Percentiles rank a stretch among this genome's conserved stretches.
phyloP scores from a whole-genome alignment of 2,797 vertebrate genomes.

The Lepilemur ruficaudatus region DNA sequence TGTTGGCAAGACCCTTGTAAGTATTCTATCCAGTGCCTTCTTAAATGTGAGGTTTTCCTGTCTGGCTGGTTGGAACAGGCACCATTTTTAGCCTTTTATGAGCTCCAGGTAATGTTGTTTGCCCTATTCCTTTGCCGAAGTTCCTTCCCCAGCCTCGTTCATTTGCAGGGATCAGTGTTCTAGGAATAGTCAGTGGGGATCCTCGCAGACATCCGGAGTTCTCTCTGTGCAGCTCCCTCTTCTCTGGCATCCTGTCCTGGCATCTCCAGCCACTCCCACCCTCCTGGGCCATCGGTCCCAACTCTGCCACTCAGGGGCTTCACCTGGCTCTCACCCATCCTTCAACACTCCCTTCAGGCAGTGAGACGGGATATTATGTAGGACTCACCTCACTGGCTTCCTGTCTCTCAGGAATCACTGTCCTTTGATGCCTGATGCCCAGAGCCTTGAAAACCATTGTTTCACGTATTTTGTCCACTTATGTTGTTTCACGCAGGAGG shows the following conservation, averaged over 20 bases:
- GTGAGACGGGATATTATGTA: not conserved
- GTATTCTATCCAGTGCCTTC: not conserved
- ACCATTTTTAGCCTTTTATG: not conserved
- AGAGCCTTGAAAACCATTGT: not conserved
- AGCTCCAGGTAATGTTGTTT: not conserved
- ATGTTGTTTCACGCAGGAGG: not conserved
- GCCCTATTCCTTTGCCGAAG: fast-evolving
- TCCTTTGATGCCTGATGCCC: not conserved
- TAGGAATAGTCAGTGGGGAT: not conserved
- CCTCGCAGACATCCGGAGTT: no score
- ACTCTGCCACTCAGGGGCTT: not conserved
- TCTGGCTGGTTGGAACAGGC: not conserved
- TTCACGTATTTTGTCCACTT: not conserved
- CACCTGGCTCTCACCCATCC: no score
- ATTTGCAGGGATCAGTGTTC: not conserved
- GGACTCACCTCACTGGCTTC: not conserved
- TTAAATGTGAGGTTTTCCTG: not conserved
- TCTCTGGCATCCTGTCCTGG: not conserved
- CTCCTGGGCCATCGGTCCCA: not conserved
- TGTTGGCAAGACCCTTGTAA: not conserved
- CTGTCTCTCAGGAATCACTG: not conserved
- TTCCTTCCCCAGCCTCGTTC: not conserved
- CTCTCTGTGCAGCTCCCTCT: not conserved
- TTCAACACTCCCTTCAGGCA: not conserved
- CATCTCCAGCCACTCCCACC: not conserved